phyloP scores from a whole-genome alignment of 1,140 invertebrate genomes.

The Myzus persicae region DNA sequence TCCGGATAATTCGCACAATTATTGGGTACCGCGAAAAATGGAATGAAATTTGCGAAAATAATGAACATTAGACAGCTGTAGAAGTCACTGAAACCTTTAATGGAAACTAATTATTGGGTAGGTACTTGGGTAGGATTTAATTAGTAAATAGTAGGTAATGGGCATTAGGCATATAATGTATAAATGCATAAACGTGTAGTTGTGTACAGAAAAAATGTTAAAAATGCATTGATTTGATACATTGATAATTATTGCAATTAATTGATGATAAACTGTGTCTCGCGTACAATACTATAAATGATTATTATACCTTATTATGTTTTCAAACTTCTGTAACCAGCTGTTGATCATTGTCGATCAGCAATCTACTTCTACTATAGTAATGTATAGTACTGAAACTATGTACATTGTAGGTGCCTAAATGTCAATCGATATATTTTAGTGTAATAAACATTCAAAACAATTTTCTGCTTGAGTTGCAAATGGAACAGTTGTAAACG shows the following conservation, averaged over 20 bases:
- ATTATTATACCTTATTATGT: too few relatives aligned
- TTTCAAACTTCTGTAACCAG: neutral
- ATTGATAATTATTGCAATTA: neutral
- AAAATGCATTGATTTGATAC: neutral
- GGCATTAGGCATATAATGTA: neutral
- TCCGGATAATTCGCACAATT: neutral
- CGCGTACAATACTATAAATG: neutral
- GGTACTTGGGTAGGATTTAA: neutral
- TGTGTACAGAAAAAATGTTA: neutral
- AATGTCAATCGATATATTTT: neutral
- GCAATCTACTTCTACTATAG: neutral
- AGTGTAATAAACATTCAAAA: neutral
- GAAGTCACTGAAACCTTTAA: neutral
- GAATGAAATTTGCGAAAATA: too few relatives aligned
- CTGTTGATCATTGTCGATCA: neutral
- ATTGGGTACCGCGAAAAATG: neutral
- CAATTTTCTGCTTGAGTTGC: constrained; percentile 18
- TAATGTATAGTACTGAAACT: neutral
- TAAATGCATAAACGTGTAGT: neutral
- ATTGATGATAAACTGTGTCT: neutral
- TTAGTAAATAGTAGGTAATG: neutral
- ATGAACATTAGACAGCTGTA: neutral
- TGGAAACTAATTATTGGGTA: neutral
- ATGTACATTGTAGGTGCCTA: too few relatives aligned
- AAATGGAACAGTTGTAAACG: neutral